These are phyloP conservation scores for Prinia subflava DNA, from an alignment of 2,113 vertebrate genomes.

Conservation along the genomic window DNA sequence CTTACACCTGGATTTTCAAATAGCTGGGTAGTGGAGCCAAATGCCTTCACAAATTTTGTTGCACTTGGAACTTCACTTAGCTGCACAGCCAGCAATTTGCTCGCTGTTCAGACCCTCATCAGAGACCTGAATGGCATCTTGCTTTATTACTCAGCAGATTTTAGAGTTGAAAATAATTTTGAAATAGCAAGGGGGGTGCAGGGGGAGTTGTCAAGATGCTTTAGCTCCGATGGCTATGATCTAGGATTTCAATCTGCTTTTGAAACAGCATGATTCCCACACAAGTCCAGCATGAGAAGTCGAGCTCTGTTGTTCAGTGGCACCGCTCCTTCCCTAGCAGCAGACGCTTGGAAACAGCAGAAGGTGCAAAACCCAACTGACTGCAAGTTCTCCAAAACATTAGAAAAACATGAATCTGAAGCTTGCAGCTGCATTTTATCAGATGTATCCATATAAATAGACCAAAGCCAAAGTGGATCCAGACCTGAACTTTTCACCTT, in stretches of 20 bases:
- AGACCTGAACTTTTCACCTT: constrained; percentile 64
- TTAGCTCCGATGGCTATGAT: not conserved
- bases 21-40: not conserved
- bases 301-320: not conserved
- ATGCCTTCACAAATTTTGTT: not conserved
- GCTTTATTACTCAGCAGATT: constrained; percentile 27
- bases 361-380: constrained; percentile 50
- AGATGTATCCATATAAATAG: constrained; percentile 52
- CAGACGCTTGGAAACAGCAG: not conserved
- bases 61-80: not conserved
- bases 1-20: not conserved
- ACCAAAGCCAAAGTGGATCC: constrained; percentile 50
- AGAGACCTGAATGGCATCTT: not conserved
- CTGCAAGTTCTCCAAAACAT: not conserved
- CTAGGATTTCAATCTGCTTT: constrained; percentile 30
- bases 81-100: not conserved
- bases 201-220: not conserved
- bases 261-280: not conserved
- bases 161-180: not conserved
- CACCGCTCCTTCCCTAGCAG: not conserved
- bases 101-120: not conserved
- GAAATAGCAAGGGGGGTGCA: not conserved
- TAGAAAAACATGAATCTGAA: constrained; percentile 16
- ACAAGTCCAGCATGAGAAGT: not conserved
- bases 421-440: constrained; percentile 54